Evolutionary conservation across 2,113 vertebrate genomes (phyloP).

Genomic region (Megalops atlanticus): DNA sequence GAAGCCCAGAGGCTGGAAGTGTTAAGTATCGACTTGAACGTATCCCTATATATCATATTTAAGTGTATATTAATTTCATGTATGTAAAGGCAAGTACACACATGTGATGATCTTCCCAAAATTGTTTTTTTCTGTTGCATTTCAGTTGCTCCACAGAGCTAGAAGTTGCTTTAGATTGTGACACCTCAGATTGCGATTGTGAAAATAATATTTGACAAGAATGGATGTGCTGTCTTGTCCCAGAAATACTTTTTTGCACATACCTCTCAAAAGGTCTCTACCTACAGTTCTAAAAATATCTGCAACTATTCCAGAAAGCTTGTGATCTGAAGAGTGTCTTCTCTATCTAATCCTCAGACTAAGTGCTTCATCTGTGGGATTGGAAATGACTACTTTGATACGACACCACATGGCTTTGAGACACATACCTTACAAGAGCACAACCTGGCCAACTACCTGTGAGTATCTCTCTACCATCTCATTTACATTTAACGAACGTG

Average conservation of each 20-base stretch:
- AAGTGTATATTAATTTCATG: no score
- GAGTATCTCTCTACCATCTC: slow-evolving; percentile 68
- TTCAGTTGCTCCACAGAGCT: no score
- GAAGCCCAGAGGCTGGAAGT: no score
- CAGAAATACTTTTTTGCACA: neutral
- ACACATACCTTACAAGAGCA: slow-evolving; percentile 98
- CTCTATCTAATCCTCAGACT: slow-evolving; percentile 74
- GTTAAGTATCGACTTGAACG: no score
- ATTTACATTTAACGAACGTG: neutral
- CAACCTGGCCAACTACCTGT: slow-evolving; percentile 98
- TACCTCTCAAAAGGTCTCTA: no score
- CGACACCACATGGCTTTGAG: slow-evolving; percentile 95
- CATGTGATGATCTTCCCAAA: no score
- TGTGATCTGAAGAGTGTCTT: neutral
- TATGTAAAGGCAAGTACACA: no score
- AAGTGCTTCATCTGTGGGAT: slow-evolving; percentile 99
- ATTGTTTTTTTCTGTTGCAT: no score
- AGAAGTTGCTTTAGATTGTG: no score
- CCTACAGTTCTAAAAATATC: no score
- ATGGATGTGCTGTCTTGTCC: neutral
- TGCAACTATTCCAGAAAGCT: slow-evolving; percentile 8
- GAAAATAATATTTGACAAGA: neutral
- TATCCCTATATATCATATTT: no score
- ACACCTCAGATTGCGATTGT: neutral
- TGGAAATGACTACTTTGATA: slow-evolving; percentile 98